Percentiles rank a stretch among this genome's conserved stretches.
phyloP scores from a whole-genome alignment of 2,888 invertebrate genomes.

The Spodoptera picta region DNA sequence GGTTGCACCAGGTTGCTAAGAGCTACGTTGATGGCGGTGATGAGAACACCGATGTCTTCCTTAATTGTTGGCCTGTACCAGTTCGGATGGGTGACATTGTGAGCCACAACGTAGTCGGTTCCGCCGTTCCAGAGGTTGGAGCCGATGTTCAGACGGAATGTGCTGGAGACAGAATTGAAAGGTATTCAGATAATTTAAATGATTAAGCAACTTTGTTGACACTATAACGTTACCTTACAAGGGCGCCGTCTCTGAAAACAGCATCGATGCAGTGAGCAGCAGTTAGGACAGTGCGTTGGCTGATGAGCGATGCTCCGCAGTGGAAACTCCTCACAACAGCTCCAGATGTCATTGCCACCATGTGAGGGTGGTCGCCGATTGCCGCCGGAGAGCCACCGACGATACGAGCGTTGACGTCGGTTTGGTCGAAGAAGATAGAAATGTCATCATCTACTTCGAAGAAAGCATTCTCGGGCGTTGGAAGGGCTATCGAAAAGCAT shows the following conservation, averaged over 20 bases:
- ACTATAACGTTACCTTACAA: conserved; percentile 18
- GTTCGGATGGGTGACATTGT: conserved; percentile 72
- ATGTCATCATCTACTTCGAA: conserved; percentile 55
- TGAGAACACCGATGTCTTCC: conserved; percentile 73
- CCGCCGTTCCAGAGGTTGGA: conserved; percentile 73
- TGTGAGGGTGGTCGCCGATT: conserved; percentile 67
- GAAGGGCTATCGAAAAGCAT: conserved; percentile 63
- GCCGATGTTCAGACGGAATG: conserved; percentile 69
- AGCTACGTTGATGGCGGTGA: conserved; percentile 54
- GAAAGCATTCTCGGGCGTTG: conserved; percentile 49
- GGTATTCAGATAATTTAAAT: background rate
- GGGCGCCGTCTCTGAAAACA: conserved; percentile 17
- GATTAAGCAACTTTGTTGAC: background rate
- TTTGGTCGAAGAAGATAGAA: conserved; percentile 65
- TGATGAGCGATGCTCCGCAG: conserved; percentile 73
- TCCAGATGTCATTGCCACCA: conserved; percentile 69
- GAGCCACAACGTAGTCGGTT: conserved; percentile 53
- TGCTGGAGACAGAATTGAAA: conserved; percentile 28
- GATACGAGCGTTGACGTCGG: conserved; percentile 64
- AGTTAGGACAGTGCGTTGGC: conserved; percentile 65
- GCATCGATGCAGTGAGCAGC: conserved; percentile 75
- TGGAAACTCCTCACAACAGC: conserved; percentile 59
- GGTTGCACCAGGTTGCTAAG: conserved; percentile 40
- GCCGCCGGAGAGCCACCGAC: conserved; percentile 72
- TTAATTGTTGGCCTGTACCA: conserved; percentile 67